Conservation (phyloP, 1,140 invertebrate species). For the Scaptomyza pallida region DNA sequence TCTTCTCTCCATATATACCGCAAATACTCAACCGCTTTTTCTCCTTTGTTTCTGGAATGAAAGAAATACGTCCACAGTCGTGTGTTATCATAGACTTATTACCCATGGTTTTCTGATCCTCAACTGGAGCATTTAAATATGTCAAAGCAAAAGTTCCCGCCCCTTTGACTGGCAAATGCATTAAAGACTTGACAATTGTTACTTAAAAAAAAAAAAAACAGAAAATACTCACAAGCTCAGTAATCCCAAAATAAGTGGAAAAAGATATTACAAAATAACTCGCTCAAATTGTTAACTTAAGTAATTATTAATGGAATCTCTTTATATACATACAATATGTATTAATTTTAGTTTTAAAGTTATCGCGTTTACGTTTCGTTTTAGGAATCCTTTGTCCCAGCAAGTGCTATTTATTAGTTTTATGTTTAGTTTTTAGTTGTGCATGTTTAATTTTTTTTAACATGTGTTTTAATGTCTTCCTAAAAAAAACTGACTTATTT, state of each 20-base stretch:
- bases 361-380: conserved; percentile 28
- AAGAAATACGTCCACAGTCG: conserved; percentile 59
- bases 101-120: conserved; percentile 36
- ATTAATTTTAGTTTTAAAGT: conserved; percentile 35
- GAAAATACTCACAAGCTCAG: conserved; percentile 42
- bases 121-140: conserved; percentile 58
- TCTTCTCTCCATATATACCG: background rate
- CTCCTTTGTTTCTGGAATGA: background rate
- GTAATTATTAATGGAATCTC: conserved; percentile 10
- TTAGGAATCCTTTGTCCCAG: conserved; percentile 24
- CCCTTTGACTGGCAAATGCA: conserved; percentile 32
- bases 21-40: conserved; percentile 23
- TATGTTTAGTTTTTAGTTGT: conserved; percentile 28
- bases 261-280: conserved; percentile 12
- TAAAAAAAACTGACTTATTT: conserved; percentile 31
- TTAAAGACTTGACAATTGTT: conserved; percentile 53
- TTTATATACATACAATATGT: conserved; percentile 32
- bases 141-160: conserved; percentile 13
- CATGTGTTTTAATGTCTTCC: conserved; percentile 55
- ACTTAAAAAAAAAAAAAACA: too few relatives aligned
- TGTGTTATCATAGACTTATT: conserved; percentile 49
- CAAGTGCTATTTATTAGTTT: conserved; percentile 38
- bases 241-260: conserved; percentile 19
- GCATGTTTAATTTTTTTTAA: background rate
- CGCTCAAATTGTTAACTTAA: conserved; percentile 42